Evolutionary conservation across 2,113 vertebrate genomes (phyloP).

Genomic region (Cettia cetti): DNA sequence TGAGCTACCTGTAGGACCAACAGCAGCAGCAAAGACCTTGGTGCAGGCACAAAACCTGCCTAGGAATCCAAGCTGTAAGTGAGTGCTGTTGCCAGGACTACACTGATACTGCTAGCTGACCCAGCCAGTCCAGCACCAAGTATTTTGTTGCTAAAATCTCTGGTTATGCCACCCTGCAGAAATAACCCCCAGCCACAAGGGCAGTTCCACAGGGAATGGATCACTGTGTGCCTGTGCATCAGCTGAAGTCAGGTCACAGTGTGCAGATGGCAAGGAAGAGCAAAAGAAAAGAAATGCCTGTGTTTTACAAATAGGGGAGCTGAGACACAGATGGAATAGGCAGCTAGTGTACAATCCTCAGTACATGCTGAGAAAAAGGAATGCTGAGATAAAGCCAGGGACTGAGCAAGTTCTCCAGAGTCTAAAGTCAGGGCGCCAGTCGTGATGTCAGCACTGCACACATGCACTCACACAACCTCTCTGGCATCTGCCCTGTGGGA

Average conservation of each 20-base stretch:
- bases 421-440: neutral
- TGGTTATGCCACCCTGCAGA: neutral
- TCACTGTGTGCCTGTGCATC: accelerated
- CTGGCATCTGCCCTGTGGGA: neutral
- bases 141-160: neutral
- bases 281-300: neutral
- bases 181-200: neutral
- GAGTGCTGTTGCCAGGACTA: neutral
- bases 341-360: neutral
- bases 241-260: neutral
- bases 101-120: neutral
- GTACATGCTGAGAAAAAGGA: neutral
- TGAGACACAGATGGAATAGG: neutral
- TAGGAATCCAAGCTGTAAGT: neutral
- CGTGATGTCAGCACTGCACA: neutral
- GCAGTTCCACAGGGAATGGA: neutral
- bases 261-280: neutral
- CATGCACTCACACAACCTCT: neutral
- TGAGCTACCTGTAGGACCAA: neutral
- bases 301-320: neutral
- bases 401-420: neutral
- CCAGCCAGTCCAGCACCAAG: neutral
- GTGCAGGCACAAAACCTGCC: neutral
- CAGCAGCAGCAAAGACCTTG: neutral
- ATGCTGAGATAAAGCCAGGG: neutral